Base-by-base conservation (phyloP, 2,797 vertebrate species). In the Platalea minor region DNA sequence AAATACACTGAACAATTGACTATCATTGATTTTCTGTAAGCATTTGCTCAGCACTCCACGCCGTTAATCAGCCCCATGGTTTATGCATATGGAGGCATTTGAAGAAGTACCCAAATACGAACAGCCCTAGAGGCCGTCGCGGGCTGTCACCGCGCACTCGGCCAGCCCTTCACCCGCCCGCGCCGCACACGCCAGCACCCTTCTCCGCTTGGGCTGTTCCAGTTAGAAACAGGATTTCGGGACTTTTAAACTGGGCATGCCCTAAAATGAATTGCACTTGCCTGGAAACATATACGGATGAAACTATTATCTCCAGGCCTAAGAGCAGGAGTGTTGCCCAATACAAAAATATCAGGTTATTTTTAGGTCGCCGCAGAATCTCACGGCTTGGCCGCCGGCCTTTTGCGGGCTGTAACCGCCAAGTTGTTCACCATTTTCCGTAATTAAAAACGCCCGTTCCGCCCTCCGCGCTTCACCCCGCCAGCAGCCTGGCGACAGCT, bases 121-220 rank as follows among this genome's bases (percentile, higher is more conserved):
- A 5, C 33, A 8, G 24, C 5, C 11, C 50, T 3, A 7, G 9
- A 24, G 25, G 29, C 43, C 11, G 3, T 4, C 6, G 11, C 28
- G 11, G 23, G 69, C 80, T 29, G 50, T 16, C 31, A 7, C 13
- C 15, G 3, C 0, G 13, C 3, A 4, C 21, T 6, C 25, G 1
- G 26, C 8, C 3, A 4, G 46, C n/a, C 53, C 33, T 15, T 4
- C 12, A 3, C 10, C 25, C 12, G 9, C 2, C 39, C 10, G 3
- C 69, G 3, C 67, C 7, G 0, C 63, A 13, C 48, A 6, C 24
- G 8, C 45, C 54, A 13, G 51, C 35, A 3, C 53, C 7, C 4
- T 4, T 15, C 81, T 24, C 21, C 45, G 13, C 75, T 8, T 1
- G 39, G 39, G 86, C 86, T 19, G 33, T 3, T 9, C 46, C 2